Evolutionary conservation across 2,888 invertebrate species (phyloP).

Genomic region (Drosophila maculinotata): DNA sequence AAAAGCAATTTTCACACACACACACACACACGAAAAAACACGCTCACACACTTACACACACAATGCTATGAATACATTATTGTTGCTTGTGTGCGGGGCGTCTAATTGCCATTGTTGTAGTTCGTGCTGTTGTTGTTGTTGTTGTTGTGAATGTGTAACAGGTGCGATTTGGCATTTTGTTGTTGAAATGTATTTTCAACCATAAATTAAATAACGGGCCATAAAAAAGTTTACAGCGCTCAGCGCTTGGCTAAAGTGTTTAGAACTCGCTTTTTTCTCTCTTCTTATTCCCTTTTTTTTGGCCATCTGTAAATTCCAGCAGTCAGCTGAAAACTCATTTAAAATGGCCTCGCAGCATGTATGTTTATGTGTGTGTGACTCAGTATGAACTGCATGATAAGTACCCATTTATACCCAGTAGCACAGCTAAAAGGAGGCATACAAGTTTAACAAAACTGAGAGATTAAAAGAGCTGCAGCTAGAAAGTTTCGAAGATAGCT

Average conservation of each 20-base stretch:
- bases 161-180: constrained; percentile 65
- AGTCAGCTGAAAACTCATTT: constrained; percentile 70
- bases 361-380: constrained; percentile 3
- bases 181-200: constrained; percentile 69
- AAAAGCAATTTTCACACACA: constrained; percentile 45
- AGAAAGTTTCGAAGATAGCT: too few relatives aligned
- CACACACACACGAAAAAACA: constrained; percentile 10
- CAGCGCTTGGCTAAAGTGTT: constrained; percentile 62
- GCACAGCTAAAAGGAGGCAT: constrained; percentile 4
- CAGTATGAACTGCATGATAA: constrained; percentile 45
- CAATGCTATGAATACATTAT: constrained; percentile 66
- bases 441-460: neutral
- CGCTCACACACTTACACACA: neutral
- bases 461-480: too few relatives aligned
- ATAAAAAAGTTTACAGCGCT: constrained; percentile 71
- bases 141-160: constrained; percentile 59
- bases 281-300: constrained; percentile 21
- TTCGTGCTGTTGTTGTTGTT: constrained; percentile 21
- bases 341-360: constrained; percentile 44
- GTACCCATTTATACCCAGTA: constrained; percentile 35
- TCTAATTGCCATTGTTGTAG: constrained; percentile 71
- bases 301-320: constrained; percentile 56
- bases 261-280: constrained; percentile 37
- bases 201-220: constrained; percentile 78
- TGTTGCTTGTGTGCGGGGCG: constrained; percentile 37